Evolutionary conservation across 1,140 invertebrate species (phyloP).

Genomic region (Pogonus chalceus): DNA sequence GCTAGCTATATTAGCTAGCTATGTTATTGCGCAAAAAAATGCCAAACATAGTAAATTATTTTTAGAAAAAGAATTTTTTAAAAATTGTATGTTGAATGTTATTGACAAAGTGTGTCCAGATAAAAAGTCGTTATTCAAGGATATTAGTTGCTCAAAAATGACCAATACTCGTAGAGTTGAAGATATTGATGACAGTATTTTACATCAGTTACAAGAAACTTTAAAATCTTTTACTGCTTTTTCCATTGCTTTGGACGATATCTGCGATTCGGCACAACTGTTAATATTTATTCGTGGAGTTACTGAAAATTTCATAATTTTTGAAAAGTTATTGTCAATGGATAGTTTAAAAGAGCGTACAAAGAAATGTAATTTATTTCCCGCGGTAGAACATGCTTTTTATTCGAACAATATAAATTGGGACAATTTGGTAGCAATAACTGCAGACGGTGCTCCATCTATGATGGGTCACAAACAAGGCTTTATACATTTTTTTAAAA

Average conservation of each 20-base stretch:
- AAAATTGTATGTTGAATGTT: neutral
- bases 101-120: too few relatives aligned
- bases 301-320: neutral
- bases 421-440: neutral
- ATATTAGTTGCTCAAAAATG: neutral
- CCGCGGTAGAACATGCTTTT: too few relatives aligned
- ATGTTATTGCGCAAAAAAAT: too few relatives aligned
- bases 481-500: neutral
- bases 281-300: neutral
- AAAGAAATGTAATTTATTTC: too few relatives aligned
- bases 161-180: neutral
- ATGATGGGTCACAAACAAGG: neutral
- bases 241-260: neutral
- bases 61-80: neutral
- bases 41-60: too few relatives aligned
- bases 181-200: neutral
- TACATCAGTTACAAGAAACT: too few relatives aligned
- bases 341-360: neutral
- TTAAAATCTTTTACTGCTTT: too few relatives aligned
- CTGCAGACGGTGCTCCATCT: neutral
- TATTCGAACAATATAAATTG: too few relatives aligned
- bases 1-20: too few relatives aligned
- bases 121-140: neutral
- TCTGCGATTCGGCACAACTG: neutral
- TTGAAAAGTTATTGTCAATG: too few relatives aligned